phyloP scores from a whole-genome alignment of 2,113 vertebrate genomes.

The Nothoprocta pentlandii region DNA sequence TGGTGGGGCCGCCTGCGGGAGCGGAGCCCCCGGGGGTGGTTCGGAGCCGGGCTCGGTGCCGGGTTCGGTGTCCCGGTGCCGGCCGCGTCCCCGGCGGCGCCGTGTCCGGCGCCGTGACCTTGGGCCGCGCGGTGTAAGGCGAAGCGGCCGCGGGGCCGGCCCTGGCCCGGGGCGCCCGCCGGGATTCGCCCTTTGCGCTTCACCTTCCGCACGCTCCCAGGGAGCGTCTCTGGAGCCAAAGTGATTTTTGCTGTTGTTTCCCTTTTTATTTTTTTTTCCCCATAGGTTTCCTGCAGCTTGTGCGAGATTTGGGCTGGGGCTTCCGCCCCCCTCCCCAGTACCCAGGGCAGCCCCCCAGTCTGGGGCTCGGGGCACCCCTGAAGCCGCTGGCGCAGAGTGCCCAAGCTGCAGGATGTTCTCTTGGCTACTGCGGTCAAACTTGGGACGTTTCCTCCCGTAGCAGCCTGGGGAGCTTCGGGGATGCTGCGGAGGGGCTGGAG shows the following conservation, averaged over 20 bases:
- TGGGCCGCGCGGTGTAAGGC: too few species aligned
- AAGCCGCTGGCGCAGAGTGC: neutral
- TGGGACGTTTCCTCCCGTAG: neutral
- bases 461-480: too few species aligned
- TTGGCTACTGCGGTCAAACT: neutral
- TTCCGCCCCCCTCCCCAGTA: neutral
- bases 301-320: constrained; percentile 30
- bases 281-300: neutral
- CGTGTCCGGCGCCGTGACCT: too few species aligned
- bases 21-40: too few species aligned
- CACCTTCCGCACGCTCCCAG: neutral
- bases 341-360: neutral
- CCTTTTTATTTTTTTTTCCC: too few species aligned
- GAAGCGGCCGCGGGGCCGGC: too few species aligned
- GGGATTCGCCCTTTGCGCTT: rapidly evolving
- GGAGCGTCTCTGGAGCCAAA: neutral
- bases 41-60: too few species aligned
- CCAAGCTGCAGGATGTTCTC: neutral
- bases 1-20: too few species aligned
- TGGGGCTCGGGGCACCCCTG: neutral
- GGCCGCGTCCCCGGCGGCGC: too few species aligned
- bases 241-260: neutral
- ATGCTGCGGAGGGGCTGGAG: too few species aligned
- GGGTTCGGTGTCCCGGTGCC: too few species aligned
- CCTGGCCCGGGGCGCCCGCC: too few species aligned